Percentiles rank a stretch among this genome's conserved stretches.
These are phyloP conservation scores for Drosophila seguyi DNA, from an alignment of 1,140 invertebrate species.

Conservation along the genomic window DNA sequence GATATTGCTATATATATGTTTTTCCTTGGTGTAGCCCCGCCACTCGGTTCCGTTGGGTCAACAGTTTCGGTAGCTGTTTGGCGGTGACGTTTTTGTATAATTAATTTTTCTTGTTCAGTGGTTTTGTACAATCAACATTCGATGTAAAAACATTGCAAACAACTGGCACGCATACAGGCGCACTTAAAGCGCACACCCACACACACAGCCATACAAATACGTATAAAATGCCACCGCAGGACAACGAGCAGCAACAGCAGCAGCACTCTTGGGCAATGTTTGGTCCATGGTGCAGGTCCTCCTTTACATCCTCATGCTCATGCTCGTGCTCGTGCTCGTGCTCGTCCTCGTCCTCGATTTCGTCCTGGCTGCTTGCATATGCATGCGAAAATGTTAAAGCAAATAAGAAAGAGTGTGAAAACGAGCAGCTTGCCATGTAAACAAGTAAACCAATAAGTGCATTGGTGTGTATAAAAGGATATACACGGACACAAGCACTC, in stretches of 20 bases:
- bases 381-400: conserved; percentile 82
- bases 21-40: conserved; percentile 23
- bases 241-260: conserved; percentile 59
- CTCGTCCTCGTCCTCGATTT: conserved; percentile 25
- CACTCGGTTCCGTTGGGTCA: conserved; percentile 51
- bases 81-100: conserved; percentile 84
- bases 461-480: conserved; percentile 55
- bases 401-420: conserved; percentile 83
- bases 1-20: background rate
- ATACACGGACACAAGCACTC: conserved; percentile 18
- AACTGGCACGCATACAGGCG: conserved; percentile 74
- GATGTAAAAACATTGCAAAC: conserved; percentile 80
- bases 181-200: conserved; percentile 66
- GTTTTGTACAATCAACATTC: conserved; percentile 83
- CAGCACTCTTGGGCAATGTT: conserved; percentile 39
- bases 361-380: conserved; percentile 72
- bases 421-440: conserved; percentile 83
- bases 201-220: background rate
- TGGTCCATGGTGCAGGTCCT: conserved; percentile 18
- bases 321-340: conserved; percentile 15
- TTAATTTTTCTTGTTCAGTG: conserved; percentile 84
- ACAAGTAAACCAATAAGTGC: conserved; percentile 83
- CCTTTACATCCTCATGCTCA: conserved; percentile 23
- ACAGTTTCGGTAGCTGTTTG: conserved; percentile 80
- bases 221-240: conserved; percentile 65